These are phyloP conservation scores for Patella pellucida DNA, from an alignment of 2,888 invertebrate genomes.

Conservation along the genomic window DNA sequence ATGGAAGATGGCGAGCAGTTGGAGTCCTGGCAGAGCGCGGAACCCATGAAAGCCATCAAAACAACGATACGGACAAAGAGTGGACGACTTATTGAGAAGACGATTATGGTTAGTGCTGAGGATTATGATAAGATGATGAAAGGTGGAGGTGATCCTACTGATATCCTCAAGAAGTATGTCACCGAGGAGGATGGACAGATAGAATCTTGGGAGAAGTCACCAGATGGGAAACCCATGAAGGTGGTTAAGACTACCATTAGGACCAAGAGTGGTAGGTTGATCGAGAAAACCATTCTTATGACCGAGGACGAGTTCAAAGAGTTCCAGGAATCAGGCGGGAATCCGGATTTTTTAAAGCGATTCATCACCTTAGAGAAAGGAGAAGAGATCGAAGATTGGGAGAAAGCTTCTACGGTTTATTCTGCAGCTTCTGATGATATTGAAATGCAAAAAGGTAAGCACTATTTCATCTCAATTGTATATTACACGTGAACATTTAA, in stretches of 20 bases:
- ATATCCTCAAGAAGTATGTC: conserved; percentile 65
- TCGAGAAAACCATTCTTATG: conserved; percentile 65
- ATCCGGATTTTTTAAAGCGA: conserved; percentile 65
- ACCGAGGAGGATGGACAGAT: conserved; percentile 60
- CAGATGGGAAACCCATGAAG: conserved; percentile 62
- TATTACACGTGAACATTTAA: too few relatives aligned
- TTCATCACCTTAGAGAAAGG: conserved; percentile 65
- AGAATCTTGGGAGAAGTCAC: conserved; percentile 64
- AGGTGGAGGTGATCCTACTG: conserved; percentile 61
- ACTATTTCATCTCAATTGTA: neutral
- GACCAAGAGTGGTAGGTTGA: conserved; percentile 68
- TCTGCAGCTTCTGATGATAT: conserved; percentile 59
- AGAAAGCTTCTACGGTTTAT: conserved; percentile 69
- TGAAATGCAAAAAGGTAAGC: conserved; percentile 49
- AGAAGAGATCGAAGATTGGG: conserved; percentile 68
- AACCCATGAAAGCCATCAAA: conserved; percentile 67
- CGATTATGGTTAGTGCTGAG: conserved; percentile 66
- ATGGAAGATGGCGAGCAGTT: conserved; percentile 64
- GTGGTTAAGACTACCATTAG: conserved; percentile 63
- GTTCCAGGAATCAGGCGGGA: conserved; percentile 63
- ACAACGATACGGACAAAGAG: conserved; percentile 68
- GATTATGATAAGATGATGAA: conserved; percentile 66
- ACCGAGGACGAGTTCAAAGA: conserved; percentile 67
- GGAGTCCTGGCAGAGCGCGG: conserved; percentile 66
- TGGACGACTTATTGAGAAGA: conserved; percentile 68